Base-by-base conservation (phyloP, 2,113 vertebrate genomes). In the Tretioscincus oriximinensis region DNA sequence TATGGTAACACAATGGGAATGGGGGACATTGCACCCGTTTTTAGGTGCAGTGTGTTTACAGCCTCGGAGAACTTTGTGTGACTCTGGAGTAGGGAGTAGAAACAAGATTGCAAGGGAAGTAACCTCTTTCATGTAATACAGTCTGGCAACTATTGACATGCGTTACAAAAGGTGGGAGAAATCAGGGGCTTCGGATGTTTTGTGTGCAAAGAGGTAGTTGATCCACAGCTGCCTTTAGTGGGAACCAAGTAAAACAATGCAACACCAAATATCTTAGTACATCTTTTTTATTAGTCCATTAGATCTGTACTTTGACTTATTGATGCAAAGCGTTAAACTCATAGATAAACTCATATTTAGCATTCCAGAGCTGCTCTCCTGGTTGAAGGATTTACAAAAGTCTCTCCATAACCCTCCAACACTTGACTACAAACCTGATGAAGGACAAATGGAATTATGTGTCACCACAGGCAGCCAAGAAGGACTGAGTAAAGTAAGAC, bases 391-490 rank as follows among this genome's bases (percentile, higher is more conserved):
- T 76, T 95, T 99, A 14, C 98, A 99, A 94, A 93, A 73, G 87
- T 92, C 63, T 35, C 89, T 99, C 2, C 98, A 99, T 84, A 94
- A 96, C 68, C 98, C 98, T 0, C 98, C 97, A 3, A 97, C 96
- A 7, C 82, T 87, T 65, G 31, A 16, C 77, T 96, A 95, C 88
- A 93, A 91, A 60, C 88, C 95, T 9, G 95, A 94, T 54, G 89
- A 89, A 77, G 97, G 96, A 58, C 94, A 97, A 87, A 97, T 98
- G 97, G 98, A 98, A 64, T 58, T 99, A 76, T 99, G 98, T 84
- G 88, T 99, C 85, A 99, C 97, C 51, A 95, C 96, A 0, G 98
- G 98, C 83, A 98, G 97, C 90, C 98, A 98, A 90, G 96, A 99
- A 54, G 98, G 97, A 24, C 95, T 99, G 80, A 95, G 93, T 88